phyloP scores from a whole-genome alignment of 2,113 vertebrate species.

The Heterotilapia buettikoferi region DNA sequence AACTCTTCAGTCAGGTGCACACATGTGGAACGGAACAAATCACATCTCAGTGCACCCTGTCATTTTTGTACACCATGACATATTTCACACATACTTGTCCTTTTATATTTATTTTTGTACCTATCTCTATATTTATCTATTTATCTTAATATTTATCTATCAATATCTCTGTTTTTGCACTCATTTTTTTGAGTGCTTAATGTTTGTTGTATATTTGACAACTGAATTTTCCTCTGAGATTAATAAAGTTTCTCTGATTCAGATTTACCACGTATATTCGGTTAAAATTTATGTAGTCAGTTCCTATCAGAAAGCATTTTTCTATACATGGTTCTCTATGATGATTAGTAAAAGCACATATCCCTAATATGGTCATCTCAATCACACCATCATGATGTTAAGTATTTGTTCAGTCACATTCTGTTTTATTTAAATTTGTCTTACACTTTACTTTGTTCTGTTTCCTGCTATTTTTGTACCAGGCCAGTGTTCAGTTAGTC shows the following conservation, averaged over 20 bases:
- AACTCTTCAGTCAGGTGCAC: not conserved
- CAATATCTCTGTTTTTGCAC: not conserved
- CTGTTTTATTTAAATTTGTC: not conserved
- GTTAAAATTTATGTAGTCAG: not conserved
- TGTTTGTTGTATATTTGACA: not conserved
- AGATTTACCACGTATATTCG: not conserved
- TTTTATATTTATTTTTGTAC: not conserved
- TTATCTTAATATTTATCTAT: not conserved
- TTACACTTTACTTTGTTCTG: not conserved
- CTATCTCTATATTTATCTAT: not conserved
- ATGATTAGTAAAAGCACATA: not conserved
- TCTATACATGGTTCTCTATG: not conserved
- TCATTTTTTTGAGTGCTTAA: not conserved
- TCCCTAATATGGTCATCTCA: not conserved
- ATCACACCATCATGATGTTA: not conserved
- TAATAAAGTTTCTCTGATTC: not conserved
- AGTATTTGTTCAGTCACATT: not conserved
- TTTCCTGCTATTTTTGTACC: not conserved
- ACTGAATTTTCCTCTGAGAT: not conserved
- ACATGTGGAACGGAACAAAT: not conserved
- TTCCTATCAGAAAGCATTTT: not conserved
- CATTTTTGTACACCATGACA: not conserved
- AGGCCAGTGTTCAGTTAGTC: not conserved
- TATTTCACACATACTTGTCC: not conserved
- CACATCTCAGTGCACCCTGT: not conserved